phyloP scores from a whole-genome alignment of 2,888 invertebrate genomes.

The Xanthia icteritia region DNA sequence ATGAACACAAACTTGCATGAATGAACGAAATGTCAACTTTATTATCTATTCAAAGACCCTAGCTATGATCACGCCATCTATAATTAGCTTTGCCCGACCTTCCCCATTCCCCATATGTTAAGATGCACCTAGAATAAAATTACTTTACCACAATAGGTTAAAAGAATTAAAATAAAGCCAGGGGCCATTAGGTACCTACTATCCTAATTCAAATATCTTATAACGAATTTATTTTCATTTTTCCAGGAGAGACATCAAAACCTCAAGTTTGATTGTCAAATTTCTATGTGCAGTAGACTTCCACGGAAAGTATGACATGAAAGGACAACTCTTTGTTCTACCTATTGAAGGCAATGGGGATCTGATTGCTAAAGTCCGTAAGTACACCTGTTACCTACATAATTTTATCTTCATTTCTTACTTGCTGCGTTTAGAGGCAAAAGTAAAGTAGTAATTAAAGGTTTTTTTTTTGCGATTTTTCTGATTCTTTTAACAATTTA shows the following conservation, averaged over 20 bases:
- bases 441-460: no score
- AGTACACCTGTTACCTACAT: conserved; percentile 68
- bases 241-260: conserved; percentile 71
- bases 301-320: conserved; percentile 76
- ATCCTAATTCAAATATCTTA: background rate
- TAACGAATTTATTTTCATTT: background rate
- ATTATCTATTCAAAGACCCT: no score
- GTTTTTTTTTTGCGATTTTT: background rate
- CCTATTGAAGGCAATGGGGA: conserved; percentile 77
- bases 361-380: conserved; percentile 72
- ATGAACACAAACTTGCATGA: no score
- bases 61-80: no score
- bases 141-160: no score
- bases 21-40: no score
- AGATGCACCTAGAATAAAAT: no score
- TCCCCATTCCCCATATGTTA: no score
- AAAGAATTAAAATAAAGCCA: no score
- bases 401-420: background rate
- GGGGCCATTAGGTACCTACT: background rate
- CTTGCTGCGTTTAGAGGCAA: background rate
- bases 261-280: conserved; percentile 66
- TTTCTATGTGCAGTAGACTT: conserved; percentile 68
- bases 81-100: no score
- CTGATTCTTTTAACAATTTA: no score
- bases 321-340: conserved; percentile 76